Percentiles rank a stretch among this genome's conserved stretches.
Evolutionary conservation across 2,888 invertebrate species (phyloP).

Genomic region (Zaprionus obscuricornis): DNA sequence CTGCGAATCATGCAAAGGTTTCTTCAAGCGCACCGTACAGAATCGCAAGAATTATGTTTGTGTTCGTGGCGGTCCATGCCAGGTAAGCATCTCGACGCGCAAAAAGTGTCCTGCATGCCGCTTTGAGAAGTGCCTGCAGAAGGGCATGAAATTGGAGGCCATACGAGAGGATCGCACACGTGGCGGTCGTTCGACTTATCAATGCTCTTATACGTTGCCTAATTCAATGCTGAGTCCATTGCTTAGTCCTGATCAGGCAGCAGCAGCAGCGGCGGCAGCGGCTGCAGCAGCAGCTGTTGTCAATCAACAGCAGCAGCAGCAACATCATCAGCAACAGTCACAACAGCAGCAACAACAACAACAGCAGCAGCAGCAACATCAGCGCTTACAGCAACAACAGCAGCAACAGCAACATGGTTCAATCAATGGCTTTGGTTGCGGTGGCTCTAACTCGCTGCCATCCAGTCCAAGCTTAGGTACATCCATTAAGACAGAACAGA

Average conservation of each 20-base stretch:
- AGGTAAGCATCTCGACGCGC: constrained; percentile 95
- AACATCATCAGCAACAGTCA: constrained; percentile 54
- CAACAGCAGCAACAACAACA: constrained; percentile 60
- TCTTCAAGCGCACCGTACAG: constrained; percentile 99
- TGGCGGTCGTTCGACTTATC: constrained; percentile 97
- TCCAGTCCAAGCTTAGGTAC: constrained; percentile 80
- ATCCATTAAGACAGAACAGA: constrained; percentile 84
- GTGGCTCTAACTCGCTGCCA: constrained; percentile 55
- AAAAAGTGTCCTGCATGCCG: constrained; percentile 99
- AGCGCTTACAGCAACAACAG: constrained; percentile 49
- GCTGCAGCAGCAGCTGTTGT: constrained; percentile 48
- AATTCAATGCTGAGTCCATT: constrained; percentile 86
- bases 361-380: constrained; percentile 38
- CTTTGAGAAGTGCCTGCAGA: constrained; percentile 96
- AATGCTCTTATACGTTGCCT: constrained; percentile 95
- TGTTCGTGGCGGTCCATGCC: constrained; percentile 94
- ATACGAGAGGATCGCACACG: constrained; percentile 97
- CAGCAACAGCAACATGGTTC: constrained; percentile 48
- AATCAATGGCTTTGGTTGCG: constrained; percentile 56
- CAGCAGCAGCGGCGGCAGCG: constrained; percentile 45
- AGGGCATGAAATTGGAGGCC: constrained; percentile 99
- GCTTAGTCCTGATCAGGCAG: constrained; percentile 83
- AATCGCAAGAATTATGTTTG: constrained; percentile 98
- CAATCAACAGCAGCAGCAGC: constrained; percentile 60
- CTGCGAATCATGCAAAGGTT: constrained; percentile 98